Percentiles rank a stretch among this genome's conserved stretches.
Conservation (phyloP, 2,113 vertebrate species). For the Embiotoca jacksoni region DNA sequence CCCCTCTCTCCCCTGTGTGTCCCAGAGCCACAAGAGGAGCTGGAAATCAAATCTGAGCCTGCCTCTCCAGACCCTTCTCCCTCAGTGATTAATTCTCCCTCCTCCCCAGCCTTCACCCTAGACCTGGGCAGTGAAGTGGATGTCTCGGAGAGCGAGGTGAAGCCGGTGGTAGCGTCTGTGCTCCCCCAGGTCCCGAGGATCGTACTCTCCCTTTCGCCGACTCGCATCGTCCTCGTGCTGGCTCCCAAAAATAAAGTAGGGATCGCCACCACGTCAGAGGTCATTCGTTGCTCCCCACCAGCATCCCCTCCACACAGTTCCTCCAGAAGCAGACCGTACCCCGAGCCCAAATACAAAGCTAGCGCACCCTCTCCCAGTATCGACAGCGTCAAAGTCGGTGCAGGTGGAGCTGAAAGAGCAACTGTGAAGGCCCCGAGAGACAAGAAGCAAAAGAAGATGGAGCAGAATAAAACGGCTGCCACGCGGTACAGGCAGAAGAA, state of each 20-base stretch:
- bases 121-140: slow-evolving; percentile 85
- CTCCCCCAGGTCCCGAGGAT: slow-evolving; percentile 70
- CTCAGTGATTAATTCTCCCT: slow-evolving; percentile 40
- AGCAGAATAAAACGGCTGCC: slow-evolving; percentile 95
- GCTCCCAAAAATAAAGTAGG: slow-evolving; percentile 69
- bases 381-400: slow-evolving; percentile 17
- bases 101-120: slow-evolving; percentile 76
- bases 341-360: slow-evolving; percentile 72
- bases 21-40: slow-evolving; percentile 78
- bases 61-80: slow-evolving; percentile 61
- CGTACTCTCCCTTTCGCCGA: slow-evolving; percentile 77
- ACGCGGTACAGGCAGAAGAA: slow-evolving; percentile 95
- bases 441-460: slow-evolving; percentile 95
- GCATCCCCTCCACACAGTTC: slow-evolving; percentile 26
- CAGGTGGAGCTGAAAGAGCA: slow-evolving; percentile 23
- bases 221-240: slow-evolving; percentile 78
- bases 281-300: slow-evolving; percentile 33
- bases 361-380: slow-evolving; percentile 66
- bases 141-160: slow-evolving; percentile 71
- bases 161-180: slow-evolving; percentile 51
- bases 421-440: slow-evolving; percentile 66
- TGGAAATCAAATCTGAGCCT: slow-evolving; percentile 82
- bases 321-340: slow-evolving; percentile 72
- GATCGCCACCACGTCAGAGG: slow-evolving; percentile 22
- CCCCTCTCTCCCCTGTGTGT: slow-evolving; percentile 43